Conservation (phyloP, 2,888 invertebrate species). For the Dasysyrphus tricinctus region DNA sequence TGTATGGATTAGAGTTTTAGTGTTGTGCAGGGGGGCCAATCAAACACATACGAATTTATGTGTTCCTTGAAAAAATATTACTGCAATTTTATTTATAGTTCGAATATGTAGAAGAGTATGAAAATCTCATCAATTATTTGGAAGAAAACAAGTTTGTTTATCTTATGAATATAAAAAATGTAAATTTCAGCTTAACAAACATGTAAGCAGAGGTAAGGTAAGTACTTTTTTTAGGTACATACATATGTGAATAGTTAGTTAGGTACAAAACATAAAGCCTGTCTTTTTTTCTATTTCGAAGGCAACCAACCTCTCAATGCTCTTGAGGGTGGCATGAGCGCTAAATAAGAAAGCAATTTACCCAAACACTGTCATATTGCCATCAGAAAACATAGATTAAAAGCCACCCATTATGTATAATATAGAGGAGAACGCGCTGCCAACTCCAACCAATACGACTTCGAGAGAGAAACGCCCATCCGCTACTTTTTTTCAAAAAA, state of each 20-base stretch:
- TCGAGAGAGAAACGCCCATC: conserved; percentile 69
- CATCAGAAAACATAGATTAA: conserved; percentile 63
- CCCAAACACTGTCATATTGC: conserved; percentile 45
- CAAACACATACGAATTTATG: no score
- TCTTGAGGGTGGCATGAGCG: background rate
- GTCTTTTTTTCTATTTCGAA: background rate
- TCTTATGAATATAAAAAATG: no score
- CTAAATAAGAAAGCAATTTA: conserved; percentile 60
- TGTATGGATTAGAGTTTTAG: no score
- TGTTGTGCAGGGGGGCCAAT: no score
- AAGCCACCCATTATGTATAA: conserved; percentile 42
- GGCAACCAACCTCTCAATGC: background rate
- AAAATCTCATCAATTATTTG: no score
- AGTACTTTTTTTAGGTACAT: no score
- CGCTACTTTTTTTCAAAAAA: conserved; percentile 27
- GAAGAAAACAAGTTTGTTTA: no score
- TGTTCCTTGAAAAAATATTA: no score
- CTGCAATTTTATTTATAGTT: no score
- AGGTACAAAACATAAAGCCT: background rate
- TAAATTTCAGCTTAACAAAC: no score
- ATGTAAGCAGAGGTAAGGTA: no score
- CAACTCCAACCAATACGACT: conserved; percentile 60
- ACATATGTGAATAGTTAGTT: background rate
- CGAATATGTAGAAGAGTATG: no score
- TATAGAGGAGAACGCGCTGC: conserved; percentile 36